These are phyloP conservation scores for Melolontha melolontha DNA, from an alignment of 2,888 invertebrate species.

Conservation along the genomic window DNA sequence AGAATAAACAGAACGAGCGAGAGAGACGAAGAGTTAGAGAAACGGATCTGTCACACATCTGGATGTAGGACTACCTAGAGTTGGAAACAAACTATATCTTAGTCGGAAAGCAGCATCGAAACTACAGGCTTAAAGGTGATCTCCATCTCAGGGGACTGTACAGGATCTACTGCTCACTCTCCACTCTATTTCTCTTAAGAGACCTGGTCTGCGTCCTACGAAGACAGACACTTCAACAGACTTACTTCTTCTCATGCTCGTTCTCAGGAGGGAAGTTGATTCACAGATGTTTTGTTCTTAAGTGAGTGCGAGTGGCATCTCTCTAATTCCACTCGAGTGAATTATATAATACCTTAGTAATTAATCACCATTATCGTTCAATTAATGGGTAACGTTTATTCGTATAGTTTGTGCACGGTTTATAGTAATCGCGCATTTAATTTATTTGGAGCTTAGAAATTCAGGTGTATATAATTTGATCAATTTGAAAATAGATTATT, in stretches of 20 bases:
- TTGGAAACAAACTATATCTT: slow-evolving; percentile 38
- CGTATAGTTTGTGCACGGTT: neutral
- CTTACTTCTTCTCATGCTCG: slow-evolving; percentile 41
- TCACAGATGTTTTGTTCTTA: slow-evolving; percentile 41
- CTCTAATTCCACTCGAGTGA: slow-evolving; percentile 43
- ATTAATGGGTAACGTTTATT: slow-evolving; percentile 33
- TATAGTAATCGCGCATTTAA: slow-evolving; percentile 4
- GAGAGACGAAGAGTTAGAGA: slow-evolving; percentile 5
- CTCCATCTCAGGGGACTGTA: slow-evolving; percentile 38
- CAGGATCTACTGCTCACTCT: slow-evolving; percentile 31
- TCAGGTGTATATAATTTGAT: neutral
- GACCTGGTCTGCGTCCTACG: slow-evolving; percentile 35
- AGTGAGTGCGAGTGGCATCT: slow-evolving; percentile 26
- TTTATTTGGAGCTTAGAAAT: slow-evolving; percentile 1
- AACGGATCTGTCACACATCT: slow-evolving; percentile 37
- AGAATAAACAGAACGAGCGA: neutral
- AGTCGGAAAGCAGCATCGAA: slow-evolving; percentile 38
- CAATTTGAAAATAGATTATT: neutral
- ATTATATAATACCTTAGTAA: slow-evolving; percentile 36
- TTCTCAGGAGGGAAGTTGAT: slow-evolving; percentile 43
- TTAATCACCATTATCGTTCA: slow-evolving; percentile 41
- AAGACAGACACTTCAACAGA: slow-evolving; percentile 45
- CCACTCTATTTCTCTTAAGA: slow-evolving; percentile 42
- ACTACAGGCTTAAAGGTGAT: slow-evolving; percentile 43
- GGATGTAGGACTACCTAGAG: slow-evolving; percentile 32